Evolutionary conservation across 92 coral and sea anemone species (phyloP).

Genomic region (Phymanthus crucifer): DNA sequence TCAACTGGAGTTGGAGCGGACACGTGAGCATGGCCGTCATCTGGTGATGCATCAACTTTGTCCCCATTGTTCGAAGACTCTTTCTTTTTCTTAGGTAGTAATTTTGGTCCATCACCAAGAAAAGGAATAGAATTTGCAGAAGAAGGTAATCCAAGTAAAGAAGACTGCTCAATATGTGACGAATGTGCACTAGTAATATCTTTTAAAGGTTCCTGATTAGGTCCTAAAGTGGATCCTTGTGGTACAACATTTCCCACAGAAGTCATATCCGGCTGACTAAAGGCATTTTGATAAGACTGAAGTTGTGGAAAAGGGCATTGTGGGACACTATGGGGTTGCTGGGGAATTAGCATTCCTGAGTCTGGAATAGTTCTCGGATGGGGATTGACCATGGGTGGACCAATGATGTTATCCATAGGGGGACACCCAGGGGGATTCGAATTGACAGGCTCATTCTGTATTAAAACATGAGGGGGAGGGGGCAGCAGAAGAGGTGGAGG

Average conservation of each 20-base stretch:
- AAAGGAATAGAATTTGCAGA: slow-evolving; percentile 37
- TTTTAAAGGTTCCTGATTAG: slow-evolving; percentile 6
- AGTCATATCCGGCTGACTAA: not conserved
- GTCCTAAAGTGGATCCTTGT: not conserved
- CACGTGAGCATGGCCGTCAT: not conserved
- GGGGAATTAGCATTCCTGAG: not conserved
- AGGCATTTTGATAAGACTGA: not conserved
- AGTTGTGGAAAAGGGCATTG: not conserved
- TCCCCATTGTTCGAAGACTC: not conserved
- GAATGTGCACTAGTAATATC: not conserved
- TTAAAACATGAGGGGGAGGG: not conserved
- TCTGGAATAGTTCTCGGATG: not conserved
- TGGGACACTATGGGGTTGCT: not conserved
- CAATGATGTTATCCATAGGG: not conserved
- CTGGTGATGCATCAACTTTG: not conserved
- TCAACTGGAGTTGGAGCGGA: slow-evolving; percentile 57
- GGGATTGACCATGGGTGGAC: not conserved
- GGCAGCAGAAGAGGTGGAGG: not conserved
- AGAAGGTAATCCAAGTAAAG: slow-evolving; percentile 27
- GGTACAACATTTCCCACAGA: slow-evolving; percentile 5
- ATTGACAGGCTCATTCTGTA: not conserved
- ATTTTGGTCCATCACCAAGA: slow-evolving; percentile 37
- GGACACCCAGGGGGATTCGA: not conserved
- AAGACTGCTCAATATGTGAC: slow-evolving; percentile 1
- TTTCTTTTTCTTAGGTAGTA: not conserved